These are phyloP conservation scores for Corythoichthys haematopterus DNA, from an alignment of 2,113 vertebrate species.

Conservation along the genomic window DNA sequence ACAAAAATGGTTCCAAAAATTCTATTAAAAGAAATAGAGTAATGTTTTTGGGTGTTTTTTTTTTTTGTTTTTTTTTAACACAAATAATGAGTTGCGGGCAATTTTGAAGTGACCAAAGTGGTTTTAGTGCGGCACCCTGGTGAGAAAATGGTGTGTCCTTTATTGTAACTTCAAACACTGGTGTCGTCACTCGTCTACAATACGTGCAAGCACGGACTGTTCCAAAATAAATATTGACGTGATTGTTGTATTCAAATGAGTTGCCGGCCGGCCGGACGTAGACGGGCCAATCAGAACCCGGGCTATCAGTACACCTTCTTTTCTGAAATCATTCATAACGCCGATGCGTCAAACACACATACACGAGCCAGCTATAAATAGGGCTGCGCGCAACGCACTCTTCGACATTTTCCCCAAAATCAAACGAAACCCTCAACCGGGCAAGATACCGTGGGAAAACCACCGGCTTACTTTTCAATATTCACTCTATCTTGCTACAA, in stretches of 20 bases:
- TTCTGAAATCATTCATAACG: conserved; percentile 78
- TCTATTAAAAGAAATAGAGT: too few species aligned
- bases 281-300: conserved; percentile 66
- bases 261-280: conserved; percentile 40
- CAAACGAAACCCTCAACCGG: conserved; percentile 49
- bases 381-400: conserved; percentile 59
- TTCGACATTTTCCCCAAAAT: conserved; percentile 64
- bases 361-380: conserved; percentile 72
- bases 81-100: background rate
- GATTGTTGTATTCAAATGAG: conserved; percentile 70
- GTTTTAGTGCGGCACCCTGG: conserved; percentile 19
- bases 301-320: conserved; percentile 73
- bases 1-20: too few species aligned
- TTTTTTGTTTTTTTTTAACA: too few species aligned
- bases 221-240: conserved; percentile 72
- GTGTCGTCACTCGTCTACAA: conserved; percentile 58
- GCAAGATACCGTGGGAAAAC: conserved; percentile 33
- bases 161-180: conserved; percentile 55
- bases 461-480: conserved; percentile 24
- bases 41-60: too few species aligned
- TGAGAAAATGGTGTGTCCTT: conserved; percentile 33
- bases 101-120: conserved; percentile 2
- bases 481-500: conserved; percentile 25
- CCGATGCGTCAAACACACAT: conserved; percentile 75
- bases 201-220: conserved; percentile 52